These are phyloP conservation scores for Acholoe squamosa DNA, from an alignment of 2,888 invertebrate genomes.

Conservation along the genomic window DNA sequence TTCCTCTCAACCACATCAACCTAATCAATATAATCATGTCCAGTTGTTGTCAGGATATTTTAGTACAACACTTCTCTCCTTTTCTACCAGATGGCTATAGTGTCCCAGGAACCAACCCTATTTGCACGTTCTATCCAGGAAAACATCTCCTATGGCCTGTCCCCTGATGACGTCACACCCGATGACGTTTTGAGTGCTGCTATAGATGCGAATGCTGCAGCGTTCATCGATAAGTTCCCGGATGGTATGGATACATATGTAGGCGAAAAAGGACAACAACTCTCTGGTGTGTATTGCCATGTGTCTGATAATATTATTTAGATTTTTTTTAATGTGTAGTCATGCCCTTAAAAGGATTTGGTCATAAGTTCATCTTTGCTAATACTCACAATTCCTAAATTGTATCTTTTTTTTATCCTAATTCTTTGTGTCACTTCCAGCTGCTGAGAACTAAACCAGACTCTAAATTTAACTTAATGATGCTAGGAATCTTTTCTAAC, in stretches of 20 bases:
- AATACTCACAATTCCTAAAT: too few relatives aligned
- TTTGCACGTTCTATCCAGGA: constrained; percentile 82
- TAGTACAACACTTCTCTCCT: too few relatives aligned
- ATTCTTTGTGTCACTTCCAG: too few relatives aligned
- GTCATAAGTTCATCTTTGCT: too few relatives aligned
- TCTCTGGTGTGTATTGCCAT: constrained; percentile 79
- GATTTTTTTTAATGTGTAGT: background rate
- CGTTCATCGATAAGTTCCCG: constrained; percentile 81
- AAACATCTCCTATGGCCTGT: constrained; percentile 83
- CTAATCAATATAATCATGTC: too few relatives aligned
- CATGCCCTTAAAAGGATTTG: too few relatives aligned
- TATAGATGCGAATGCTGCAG: constrained; percentile 83
- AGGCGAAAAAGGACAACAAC: constrained; percentile 83
- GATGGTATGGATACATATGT: constrained; percentile 83
- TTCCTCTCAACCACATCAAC: too few relatives aligned
- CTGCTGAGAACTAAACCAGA: too few relatives aligned
- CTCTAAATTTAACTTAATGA: too few relatives aligned
- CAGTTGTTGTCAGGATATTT: too few relatives aligned
- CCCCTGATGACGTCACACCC: constrained; percentile 67
- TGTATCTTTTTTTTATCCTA: too few relatives aligned
- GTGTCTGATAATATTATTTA: background rate
- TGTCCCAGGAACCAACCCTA: constrained; percentile 84
- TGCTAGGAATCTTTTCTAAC: too few relatives aligned
- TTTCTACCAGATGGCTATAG: constrained; percentile 81
- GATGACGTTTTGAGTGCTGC: constrained; percentile 77